phyloP scores from a whole-genome alignment of 2,113 vertebrate species.

The Typhlomys cinereus region DNA sequence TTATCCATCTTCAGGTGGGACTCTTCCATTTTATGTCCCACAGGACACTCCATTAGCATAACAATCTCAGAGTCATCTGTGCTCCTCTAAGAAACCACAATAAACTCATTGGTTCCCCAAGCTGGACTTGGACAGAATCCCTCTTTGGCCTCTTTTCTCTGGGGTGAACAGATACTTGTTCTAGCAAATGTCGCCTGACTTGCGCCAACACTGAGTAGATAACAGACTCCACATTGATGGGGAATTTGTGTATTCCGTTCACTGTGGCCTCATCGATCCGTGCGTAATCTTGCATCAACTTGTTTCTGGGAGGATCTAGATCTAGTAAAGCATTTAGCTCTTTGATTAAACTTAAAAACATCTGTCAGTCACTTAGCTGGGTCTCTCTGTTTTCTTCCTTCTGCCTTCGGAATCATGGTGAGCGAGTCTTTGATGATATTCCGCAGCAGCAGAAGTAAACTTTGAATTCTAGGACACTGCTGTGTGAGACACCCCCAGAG shows the following conservation, averaged over 20 bases:
- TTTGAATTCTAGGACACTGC: constrained; percentile 39
- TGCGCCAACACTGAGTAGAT: neutral
- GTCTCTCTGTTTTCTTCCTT: neutral
- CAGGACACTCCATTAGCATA: too few species aligned
- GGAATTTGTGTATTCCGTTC: neutral
- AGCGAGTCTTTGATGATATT: constrained; percentile 50
- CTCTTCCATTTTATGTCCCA: neutral
- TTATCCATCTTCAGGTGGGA: neutral
- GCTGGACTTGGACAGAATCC: neutral
- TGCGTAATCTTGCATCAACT: neutral
- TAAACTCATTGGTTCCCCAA: neutral
- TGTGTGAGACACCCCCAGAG: constrained; percentile 26
- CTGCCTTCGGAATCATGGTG: neutral
- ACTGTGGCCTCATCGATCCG: neutral
- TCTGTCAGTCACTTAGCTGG: constrained; percentile 1
- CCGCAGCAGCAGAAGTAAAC: constrained; percentile 6
- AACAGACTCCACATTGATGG: neutral
- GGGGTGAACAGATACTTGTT: neutral
- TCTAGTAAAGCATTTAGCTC: constrained; percentile 7
- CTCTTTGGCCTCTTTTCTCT: neutral
- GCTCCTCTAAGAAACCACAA: neutral
- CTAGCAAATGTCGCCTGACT: neutral
- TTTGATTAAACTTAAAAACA: constrained; percentile 37
- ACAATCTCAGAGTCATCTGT: neutral
- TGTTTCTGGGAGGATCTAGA: neutral